Conservation (phyloP, 1,140 invertebrate genomes). For the Archegozetes longisetosus region DNA sequence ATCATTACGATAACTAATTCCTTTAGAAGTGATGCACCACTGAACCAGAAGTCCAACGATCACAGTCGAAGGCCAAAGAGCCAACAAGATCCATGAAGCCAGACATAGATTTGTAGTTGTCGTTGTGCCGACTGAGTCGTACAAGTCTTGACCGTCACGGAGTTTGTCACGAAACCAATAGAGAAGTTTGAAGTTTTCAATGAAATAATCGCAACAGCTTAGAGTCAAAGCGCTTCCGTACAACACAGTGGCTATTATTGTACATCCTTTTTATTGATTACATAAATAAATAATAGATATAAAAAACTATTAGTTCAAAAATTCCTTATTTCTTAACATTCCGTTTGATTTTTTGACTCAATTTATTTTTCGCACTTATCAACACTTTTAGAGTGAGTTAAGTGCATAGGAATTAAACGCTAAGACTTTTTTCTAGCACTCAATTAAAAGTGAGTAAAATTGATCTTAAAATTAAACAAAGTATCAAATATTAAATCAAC, state of each 20-base stretch:
- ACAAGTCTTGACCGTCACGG: background rate
- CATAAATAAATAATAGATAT: conserved; percentile 1
- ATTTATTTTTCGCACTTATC: no score
- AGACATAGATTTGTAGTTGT: conserved; percentile 42
- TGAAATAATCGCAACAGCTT: conserved; percentile 53
- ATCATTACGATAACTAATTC: conserved; percentile 41
- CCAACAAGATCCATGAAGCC: conserved; percentile 55
- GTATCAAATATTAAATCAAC: no score
- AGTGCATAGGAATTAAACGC: no score
- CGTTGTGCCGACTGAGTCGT: background rate
- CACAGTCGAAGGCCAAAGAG: conserved; percentile 51
- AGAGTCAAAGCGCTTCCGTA: conserved; percentile 57
- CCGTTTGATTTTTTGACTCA: background rate
- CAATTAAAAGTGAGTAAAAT: no score
- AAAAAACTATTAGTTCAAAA: background rate
- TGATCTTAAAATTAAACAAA: no score
- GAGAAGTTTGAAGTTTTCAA: conserved; percentile 50
- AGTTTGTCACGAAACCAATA: conserved; percentile 43
- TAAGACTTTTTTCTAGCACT: no score
- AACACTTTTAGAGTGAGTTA: no score
- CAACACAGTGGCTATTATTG: conserved; percentile 54
- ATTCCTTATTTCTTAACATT: background rate
- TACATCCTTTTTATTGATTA: conserved; percentile 26
- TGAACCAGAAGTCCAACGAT: conserved; percentile 49
- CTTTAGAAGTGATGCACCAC: conserved; percentile 48